Evolutionary conservation across 2,113 vertebrate species (phyloP).

Genomic region (Pelecanoides urinatrix): DNA sequence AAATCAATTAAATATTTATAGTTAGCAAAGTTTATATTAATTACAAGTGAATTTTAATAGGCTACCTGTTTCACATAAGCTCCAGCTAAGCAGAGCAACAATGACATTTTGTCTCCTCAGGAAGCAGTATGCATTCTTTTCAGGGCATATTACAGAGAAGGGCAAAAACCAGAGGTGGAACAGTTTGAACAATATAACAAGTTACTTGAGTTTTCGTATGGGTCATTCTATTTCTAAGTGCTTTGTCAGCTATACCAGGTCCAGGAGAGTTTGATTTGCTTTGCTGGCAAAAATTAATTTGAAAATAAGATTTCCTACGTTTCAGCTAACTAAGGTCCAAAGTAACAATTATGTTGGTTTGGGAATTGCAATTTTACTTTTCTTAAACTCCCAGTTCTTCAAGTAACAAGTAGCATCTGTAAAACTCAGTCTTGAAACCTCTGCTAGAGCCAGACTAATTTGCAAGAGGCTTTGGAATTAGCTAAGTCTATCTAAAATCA

Average conservation of each 20-base stretch:
- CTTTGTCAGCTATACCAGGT: background rate
- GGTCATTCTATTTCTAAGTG: background rate
- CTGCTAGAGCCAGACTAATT: background rate
- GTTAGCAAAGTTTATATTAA: background rate
- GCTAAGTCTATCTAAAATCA: background rate
- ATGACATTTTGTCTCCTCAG: background rate
- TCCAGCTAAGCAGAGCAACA: background rate
- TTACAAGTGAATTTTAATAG: background rate
- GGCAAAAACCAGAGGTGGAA: background rate
- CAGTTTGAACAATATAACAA: background rate
- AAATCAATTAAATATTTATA: background rate
- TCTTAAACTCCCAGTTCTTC: background rate
- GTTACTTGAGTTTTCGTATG: background rate
- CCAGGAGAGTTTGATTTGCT: background rate
- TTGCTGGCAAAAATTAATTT: background rate
- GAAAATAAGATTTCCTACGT: background rate
- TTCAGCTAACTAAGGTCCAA: background rate
- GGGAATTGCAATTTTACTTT: background rate
- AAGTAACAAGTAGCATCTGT: background rate
- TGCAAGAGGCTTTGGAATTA: background rate
- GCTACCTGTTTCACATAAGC: background rate
- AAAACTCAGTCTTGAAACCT: background rate
- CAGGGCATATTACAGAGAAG: background rate
- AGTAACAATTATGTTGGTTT: background rate
- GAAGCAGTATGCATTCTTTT: background rate